Evolutionary conservation across 2,113 vertebrate species (phyloP).

Genomic region (Redunca redunca): DNA sequence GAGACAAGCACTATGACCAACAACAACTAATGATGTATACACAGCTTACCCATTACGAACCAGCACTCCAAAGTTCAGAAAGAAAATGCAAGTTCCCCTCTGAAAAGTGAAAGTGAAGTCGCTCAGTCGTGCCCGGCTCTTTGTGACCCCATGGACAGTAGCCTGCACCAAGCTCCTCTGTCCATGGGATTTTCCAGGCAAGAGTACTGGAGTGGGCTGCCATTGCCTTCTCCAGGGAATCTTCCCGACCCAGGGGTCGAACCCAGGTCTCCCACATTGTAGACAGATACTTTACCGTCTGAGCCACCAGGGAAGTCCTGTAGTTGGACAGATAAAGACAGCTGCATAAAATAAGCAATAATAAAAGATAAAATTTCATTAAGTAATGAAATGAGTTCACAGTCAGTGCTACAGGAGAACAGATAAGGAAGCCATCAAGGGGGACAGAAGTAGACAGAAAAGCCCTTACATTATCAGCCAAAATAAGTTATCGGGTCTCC

Average conservation of each 20-base stretch:
- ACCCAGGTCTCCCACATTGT: too few species aligned
- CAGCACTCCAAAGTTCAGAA: background rate
- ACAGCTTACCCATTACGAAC: background rate
- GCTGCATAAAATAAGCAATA: constrained; percentile 33
- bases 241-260: too few species aligned
- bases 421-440: constrained; percentile 36
- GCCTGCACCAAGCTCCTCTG: too few species aligned
- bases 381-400: constrained; percentile 50
- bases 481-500: constrained; percentile 26
- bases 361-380: constrained; percentile 43
- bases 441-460: constrained; percentile 18
- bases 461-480: constrained; percentile 29
- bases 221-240: too few species aligned
- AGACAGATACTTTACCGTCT: too few species aligned
- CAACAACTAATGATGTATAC: background rate
- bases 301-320: too few species aligned
- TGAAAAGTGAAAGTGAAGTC: too few species aligned
- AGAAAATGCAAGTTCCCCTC: background rate
- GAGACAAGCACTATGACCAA: background rate
- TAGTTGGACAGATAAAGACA: background rate
- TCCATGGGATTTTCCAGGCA: too few species aligned
- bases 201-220: too few species aligned
- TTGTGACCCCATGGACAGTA: too few species aligned
- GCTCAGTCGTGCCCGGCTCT: too few species aligned
- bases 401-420: background rate